phyloP scores from a whole-genome alignment of 2,888 invertebrate genomes.

The Agrochola lychnidis region DNA sequence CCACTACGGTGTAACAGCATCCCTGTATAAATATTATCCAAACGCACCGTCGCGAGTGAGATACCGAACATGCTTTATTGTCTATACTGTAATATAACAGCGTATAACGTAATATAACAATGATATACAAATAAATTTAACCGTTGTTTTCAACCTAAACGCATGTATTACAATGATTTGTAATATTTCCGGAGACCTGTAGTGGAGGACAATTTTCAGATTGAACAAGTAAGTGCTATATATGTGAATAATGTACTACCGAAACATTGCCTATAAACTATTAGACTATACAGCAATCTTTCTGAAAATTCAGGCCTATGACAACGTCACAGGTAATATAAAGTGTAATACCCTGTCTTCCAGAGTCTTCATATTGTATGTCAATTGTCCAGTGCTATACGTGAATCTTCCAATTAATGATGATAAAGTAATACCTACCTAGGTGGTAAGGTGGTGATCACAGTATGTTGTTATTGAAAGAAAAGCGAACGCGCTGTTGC shows the following conservation, averaged over 20 bases:
- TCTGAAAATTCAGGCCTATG: not conserved
- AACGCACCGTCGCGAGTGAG: conserved; percentile 79
- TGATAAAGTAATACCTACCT: not conserved
- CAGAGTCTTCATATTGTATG: too few relatives aligned
- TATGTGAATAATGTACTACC: not conserved
- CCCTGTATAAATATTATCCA: conserved; percentile 81
- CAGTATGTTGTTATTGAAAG: not conserved
- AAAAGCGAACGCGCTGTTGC: not conserved
- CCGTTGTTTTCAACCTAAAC: conserved; percentile 55
- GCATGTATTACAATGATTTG: conserved; percentile 53
- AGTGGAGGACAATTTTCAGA: conserved; percentile 17
- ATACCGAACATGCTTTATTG: conserved; percentile 79
- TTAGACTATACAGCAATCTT: not conserved
- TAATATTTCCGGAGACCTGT: conserved; percentile 40
- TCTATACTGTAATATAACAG: conserved; percentile 64
- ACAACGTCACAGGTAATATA: too few relatives aligned
- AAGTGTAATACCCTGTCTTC: not conserved
- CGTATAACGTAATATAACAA: conserved; percentile 69
- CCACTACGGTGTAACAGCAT: conserved; percentile 69
- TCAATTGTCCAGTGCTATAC: not conserved
- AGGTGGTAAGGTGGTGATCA: not conserved
- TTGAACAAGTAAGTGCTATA: conserved; percentile 5
- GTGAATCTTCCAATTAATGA: not conserved
- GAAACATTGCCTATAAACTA: conserved; percentile 2
- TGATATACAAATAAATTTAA: conserved; percentile 64